These are phyloP conservation scores for Ophion obscuratus DNA, from an alignment of 2,888 invertebrate genomes.

Conservation along the genomic window DNA sequence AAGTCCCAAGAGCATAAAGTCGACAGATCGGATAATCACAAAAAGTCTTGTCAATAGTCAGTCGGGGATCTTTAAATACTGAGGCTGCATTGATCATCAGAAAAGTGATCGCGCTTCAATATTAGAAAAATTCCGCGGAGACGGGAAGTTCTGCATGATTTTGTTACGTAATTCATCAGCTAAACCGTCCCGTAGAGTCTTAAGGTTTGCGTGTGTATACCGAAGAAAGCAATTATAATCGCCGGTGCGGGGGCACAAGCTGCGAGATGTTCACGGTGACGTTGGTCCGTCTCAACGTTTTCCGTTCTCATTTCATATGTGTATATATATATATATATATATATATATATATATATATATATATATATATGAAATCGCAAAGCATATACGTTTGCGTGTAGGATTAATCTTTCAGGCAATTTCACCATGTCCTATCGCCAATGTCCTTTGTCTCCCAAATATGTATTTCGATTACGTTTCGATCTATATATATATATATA, in stretches of 20 bases:
- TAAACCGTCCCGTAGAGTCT: constrained; percentile 32
- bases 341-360: not conserved
- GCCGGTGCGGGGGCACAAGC: constrained; percentile 40
- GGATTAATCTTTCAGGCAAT: constrained; percentile 49
- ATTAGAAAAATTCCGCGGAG: constrained; percentile 43
- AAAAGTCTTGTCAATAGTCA: not conserved
- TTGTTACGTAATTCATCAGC: constrained; percentile 67
- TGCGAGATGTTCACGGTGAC: constrained; percentile 41
- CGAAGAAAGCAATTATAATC: constrained; percentile 66
- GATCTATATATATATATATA: not conserved
- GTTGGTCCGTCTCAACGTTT: constrained; percentile 34
- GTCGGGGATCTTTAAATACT: not conserved
- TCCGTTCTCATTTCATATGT: not conserved
- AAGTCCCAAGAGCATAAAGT: too few relatives aligned
- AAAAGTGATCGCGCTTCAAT: not conserved
- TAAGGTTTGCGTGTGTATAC: constrained; percentile 54
- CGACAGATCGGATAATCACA: not conserved
- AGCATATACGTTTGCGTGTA: not conserved
- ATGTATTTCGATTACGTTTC: constrained; percentile 13
- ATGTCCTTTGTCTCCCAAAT: constrained; percentile 28
- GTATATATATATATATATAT: not conserved
- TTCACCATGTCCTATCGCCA: constrained; percentile 43
- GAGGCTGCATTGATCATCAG: constrained; percentile 1
- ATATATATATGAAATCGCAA: too few relatives aligned
- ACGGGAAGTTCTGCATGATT: constrained; percentile 57